Conservation (phyloP, 37 sponge, comb jelly and placozoan genomes). For the Ianthella basta region DNA sequence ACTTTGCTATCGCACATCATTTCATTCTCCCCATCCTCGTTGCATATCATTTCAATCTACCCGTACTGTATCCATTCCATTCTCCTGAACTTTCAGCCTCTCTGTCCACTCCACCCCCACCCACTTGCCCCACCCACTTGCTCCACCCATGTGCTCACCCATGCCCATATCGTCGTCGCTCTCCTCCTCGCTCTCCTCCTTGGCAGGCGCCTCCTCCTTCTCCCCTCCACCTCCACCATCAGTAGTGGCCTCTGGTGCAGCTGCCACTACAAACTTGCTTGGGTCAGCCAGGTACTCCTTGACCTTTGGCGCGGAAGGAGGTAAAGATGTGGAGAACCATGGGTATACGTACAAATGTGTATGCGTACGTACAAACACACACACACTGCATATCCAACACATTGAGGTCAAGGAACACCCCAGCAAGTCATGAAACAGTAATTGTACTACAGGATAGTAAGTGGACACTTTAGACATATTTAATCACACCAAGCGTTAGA, state of each 20-base stretch:
- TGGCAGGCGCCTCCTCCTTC: constrained; percentile 54
- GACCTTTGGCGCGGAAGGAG: no score
- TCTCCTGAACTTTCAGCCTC: neutral
- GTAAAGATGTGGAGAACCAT: no score
- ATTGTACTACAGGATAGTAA: no score
- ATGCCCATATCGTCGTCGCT: constrained; percentile 91
- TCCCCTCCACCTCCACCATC: constrained; percentile 48
- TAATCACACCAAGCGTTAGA: no score
- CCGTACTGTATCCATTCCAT: no score
- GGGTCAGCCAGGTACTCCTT: constrained; percentile 93
- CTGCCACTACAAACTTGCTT: constrained; percentile 76
- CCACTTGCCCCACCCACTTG: neutral
- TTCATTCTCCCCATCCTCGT: no score
- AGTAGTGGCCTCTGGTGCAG: constrained; percentile 26
- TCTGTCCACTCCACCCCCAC: neutral
- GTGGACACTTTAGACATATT: no score
- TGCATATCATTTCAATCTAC: no score
- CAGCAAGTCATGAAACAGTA: neutral
- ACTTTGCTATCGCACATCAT: no score
- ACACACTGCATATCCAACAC: neutral
- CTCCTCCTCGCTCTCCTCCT: constrained; percentile 58
- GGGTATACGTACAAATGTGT: no score
- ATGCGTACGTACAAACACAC: neutral
- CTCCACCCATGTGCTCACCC: constrained; percentile 50
- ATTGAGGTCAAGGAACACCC: neutral